A percentile compares a stretch with the other conserved stretches of the same genome.
phyloP scores from a whole-genome alignment of 2,797 vertebrate genomes.

The Discoglossus pictus region DNA sequence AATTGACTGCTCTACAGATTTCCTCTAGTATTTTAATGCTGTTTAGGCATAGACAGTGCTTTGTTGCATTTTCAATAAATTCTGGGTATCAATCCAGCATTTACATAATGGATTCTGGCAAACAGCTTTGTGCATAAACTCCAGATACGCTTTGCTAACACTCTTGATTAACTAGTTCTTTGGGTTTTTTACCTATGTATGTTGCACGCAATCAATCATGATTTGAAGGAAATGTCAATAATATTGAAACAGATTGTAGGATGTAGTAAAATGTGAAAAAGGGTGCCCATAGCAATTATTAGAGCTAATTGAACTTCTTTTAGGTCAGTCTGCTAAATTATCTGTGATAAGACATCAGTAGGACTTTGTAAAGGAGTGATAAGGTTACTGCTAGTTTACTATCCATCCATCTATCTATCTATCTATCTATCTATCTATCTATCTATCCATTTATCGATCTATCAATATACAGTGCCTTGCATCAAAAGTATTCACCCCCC shows the following conservation, averaged over 20 bases:
- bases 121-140: slow-evolving; percentile 50
- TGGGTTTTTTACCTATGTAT: slow-evolving; percentile 50
- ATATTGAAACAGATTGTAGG: slow-evolving; percentile 50
- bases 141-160: slow-evolving; percentile 46
- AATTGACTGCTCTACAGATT: slow-evolving; percentile 39
- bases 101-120: slow-evolving; percentile 53
- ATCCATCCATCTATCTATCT: too few species aligned
- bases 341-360: not conserved
- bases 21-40: slow-evolving; percentile 47
- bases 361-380: too few species aligned
- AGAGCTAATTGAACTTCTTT: slow-evolving; percentile 38
- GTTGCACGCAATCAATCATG: slow-evolving; percentile 51
- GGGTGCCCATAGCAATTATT: slow-evolving; percentile 41
- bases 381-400: too few species aligned
- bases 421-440: too few species aligned
- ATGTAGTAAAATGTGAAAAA: slow-evolving; percentile 43
- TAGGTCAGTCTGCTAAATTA: not conserved
- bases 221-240: slow-evolving; percentile 50
- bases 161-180: slow-evolving; percentile 50
- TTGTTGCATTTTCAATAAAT: slow-evolving; percentile 49
- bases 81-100: slow-evolving; percentile 46
- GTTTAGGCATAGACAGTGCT: slow-evolving; percentile 46
- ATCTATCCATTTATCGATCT: too few species aligned
- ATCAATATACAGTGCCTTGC: too few species aligned
- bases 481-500: too few species aligned